phyloP scores from a whole-genome alignment of 2,113 vertebrate genomes.

The Heloderma charlesbogerti region DNA sequence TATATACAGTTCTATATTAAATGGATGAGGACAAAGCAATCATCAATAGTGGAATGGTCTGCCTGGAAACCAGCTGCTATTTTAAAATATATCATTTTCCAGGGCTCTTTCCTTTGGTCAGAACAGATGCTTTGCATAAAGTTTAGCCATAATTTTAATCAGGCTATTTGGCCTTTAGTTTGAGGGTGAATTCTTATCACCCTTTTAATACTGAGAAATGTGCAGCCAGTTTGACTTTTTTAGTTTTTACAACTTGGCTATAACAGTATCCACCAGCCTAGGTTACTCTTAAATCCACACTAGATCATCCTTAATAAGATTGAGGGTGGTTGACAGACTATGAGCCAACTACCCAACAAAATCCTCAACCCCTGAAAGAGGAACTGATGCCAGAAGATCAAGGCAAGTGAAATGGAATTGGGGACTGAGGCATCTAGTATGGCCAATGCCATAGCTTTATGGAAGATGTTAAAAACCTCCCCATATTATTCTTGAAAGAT shows the following conservation, averaged over 20 bases:
- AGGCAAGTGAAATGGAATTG: not conserved
- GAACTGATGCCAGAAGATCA: not conserved
- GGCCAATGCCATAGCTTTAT: not conserved
- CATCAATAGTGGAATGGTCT: not conserved
- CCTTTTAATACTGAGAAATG: not conserved
- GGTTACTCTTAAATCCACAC: not conserved
- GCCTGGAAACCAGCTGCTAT: not conserved
- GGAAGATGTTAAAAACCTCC: not conserved
- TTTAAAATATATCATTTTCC: not conserved
- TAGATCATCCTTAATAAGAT: not conserved
- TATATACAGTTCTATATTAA: not conserved
- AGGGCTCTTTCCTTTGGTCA: not conserved
- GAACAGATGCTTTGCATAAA: not conserved
- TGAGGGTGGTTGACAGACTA: not conserved
- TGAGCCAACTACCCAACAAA: not conserved
- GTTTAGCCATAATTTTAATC: not conserved
- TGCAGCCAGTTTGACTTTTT: not conserved
- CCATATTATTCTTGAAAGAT: not conserved
- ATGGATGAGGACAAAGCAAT: not conserved
- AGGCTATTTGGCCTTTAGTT: not conserved
- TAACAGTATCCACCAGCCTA: not conserved
- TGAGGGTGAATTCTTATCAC: not conserved
- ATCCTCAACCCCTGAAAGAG: not conserved
- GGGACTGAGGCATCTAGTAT: not conserved
- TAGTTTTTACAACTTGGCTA: not conserved